Evolutionary conservation across 2,113 vertebrate genomes (phyloP), one percentile per base, ranked within the genome.

Genomic region (Piprites chloris): DNA sequence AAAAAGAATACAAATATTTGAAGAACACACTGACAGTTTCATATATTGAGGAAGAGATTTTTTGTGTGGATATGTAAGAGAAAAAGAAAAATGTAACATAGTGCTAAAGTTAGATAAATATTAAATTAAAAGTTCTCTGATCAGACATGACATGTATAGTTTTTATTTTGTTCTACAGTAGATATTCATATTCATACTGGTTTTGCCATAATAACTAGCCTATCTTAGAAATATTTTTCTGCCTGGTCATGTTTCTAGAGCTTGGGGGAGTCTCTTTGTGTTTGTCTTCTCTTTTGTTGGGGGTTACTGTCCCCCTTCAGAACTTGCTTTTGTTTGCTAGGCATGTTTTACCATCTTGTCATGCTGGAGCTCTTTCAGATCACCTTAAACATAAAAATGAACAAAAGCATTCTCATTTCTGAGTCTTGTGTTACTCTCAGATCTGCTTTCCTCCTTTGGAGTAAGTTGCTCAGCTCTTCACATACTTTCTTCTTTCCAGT

Each of bases 271-370:
- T 42, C 35, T 44, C 26, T 74, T 85, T 62, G 7, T 33, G 14
- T 85, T 61, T 61, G 1, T 44, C 21, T 39, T 47, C 5, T 35
- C 53, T 50, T 58, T 74, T 44, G 50, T 16, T 9, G 3, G 24
- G 7, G 9, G 2, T 0, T 39, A 37, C 2, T 46, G 5, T 21
- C 3, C 9, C 2, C 0, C 39, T 88, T 63, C 30, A 42, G 28
- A 41, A 12, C 14, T 37, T 63, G 17, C 14, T 87, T 17, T 42
- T 81, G 33, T 77, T 58, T 53, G 74, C 37, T 71, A 41, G 46
- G n/a, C 30, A 19, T 49, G 49, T 42, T 78, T 93, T 85, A 41
- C 49, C 24, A 20, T 20, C 42, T 78, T 77, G 12, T 49, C 5
- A 4, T 17, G 23, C 6, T 72, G n/a, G 23, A 68, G 9, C 23